These are phyloP conservation scores for Bacillus rossius DNA, from an alignment of 1,140 invertebrate species.

Conservation along the genomic window DNA sequence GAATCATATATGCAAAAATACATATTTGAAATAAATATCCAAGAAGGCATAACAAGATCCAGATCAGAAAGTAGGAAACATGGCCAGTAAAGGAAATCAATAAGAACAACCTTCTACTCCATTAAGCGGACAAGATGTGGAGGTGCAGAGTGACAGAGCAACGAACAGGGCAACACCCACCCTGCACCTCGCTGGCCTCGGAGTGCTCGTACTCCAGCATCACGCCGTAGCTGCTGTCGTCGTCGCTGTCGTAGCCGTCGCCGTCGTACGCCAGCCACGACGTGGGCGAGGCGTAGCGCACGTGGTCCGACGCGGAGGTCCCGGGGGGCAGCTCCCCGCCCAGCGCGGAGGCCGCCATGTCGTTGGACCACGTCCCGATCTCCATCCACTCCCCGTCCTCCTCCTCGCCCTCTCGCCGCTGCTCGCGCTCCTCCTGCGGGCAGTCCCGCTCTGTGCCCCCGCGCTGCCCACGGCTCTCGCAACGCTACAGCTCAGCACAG, in stretches of 20 bases:
- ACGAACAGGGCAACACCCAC: background rate
- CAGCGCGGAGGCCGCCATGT: conserved; percentile 55
- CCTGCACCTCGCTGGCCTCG: conserved; percentile 15
- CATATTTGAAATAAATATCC: no score
- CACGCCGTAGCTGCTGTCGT: conserved; percentile 23
- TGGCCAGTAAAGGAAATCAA: no score
- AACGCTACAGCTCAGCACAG: no score
- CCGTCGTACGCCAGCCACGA: conserved; percentile 22
- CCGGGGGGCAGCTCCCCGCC: conserved; percentile 34
- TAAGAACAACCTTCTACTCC: no score
- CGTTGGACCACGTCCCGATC: conserved; percentile 89
- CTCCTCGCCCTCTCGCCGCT: conserved; percentile 42
- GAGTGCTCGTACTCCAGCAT: conserved; percentile 25
- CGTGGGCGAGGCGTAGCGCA: conserved; percentile 36
- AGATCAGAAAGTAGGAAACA: no score
- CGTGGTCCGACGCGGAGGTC: conserved; percentile 32
- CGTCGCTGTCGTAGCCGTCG: conserved; percentile 19
- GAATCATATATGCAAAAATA: no score
- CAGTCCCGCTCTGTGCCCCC: no score
- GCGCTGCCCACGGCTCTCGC: no score
- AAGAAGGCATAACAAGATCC: no score
- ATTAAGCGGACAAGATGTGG: no score
- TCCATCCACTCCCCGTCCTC: conserved; percentile 49
- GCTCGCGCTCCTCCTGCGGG: conserved; percentile 27
- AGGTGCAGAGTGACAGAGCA: no score